Conservation (phyloP, 1,140 invertebrate species). For the Diachasmimorpha longicaudata region DNA sequence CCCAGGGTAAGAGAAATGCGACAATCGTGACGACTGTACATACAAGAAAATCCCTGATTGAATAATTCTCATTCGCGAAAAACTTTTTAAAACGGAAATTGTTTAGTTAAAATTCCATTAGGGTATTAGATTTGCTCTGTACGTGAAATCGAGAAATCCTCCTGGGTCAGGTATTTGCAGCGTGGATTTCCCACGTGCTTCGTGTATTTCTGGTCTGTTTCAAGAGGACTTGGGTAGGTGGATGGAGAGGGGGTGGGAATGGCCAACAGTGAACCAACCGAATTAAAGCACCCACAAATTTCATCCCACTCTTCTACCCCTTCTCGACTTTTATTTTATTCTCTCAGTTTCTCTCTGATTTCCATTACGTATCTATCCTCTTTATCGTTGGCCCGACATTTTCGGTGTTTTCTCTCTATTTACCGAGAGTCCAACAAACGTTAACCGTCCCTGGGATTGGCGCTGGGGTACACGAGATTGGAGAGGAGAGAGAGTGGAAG, state of each 20-base stretch:
- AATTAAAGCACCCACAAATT: neutral
- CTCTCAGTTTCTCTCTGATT: neutral
- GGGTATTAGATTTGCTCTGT: conserved; percentile 8
- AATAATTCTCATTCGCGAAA: neutral
- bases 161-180: conserved; percentile 12
- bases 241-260: neutral
- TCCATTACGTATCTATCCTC: neutral
- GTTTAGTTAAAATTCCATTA: conserved; percentile 10
- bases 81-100: neutral
- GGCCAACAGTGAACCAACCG: neutral
- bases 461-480: neutral
- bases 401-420: neutral
- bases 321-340: neutral
- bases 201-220: conserved; percentile 33
- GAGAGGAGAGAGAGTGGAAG: neutral
- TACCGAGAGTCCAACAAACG: neutral
- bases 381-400: neutral
- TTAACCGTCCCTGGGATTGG: neutral
- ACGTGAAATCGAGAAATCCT: neutral
- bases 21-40: neutral
- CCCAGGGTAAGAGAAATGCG: neutral
- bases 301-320: neutral
- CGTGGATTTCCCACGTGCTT: conserved; percentile 38
- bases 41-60: neutral
- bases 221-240: conserved; percentile 8